These are phyloP conservation scores for Incurvaria masculella DNA, from an alignment of 2,888 invertebrate species.

Conservation along the genomic window DNA sequence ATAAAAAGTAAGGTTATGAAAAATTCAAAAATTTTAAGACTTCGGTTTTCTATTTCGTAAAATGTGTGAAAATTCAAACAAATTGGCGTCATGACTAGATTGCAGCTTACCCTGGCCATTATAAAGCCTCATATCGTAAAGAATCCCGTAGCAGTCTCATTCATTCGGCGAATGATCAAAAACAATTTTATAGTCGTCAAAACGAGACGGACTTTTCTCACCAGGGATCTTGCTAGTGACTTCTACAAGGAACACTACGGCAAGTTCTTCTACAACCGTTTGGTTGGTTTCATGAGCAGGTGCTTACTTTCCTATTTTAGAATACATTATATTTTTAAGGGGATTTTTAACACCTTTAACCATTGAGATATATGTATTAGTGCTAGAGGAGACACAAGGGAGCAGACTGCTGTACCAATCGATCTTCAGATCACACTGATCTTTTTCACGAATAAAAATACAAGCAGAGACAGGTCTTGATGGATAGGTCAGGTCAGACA, in stretches of 20 bases:
- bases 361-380: too few species aligned
- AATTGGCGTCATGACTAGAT: constrained; percentile 30
- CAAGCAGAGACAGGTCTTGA: too few species aligned
- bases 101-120: constrained; percentile 79
- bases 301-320: too few species aligned
- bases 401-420: too few species aligned
- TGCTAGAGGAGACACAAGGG: too few species aligned
- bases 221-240: constrained; percentile 59
- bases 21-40: too few species aligned
- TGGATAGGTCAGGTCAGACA: too few species aligned
- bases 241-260: constrained; percentile 82
- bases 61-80: constrained; percentile 22
- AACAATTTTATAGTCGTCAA: constrained; percentile 71
- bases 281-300: constrained; percentile 81
- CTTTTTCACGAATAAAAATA: too few species aligned
- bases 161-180: constrained; percentile 64
- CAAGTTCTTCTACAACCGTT: constrained; percentile 80
- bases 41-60: constrained; percentile 64
- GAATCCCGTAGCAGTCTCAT: constrained; percentile 67
- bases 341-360: too few species aligned
- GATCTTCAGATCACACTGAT: too few species aligned
- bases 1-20: too few species aligned
- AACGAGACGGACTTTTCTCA: constrained; percentile 62
- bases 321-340: too few species aligned
- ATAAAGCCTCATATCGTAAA: constrained; percentile 84